Evolutionary conservation across 2,797 vertebrate species (phyloP).

Genomic region (Enteromius unitaeniatus): DNA sequence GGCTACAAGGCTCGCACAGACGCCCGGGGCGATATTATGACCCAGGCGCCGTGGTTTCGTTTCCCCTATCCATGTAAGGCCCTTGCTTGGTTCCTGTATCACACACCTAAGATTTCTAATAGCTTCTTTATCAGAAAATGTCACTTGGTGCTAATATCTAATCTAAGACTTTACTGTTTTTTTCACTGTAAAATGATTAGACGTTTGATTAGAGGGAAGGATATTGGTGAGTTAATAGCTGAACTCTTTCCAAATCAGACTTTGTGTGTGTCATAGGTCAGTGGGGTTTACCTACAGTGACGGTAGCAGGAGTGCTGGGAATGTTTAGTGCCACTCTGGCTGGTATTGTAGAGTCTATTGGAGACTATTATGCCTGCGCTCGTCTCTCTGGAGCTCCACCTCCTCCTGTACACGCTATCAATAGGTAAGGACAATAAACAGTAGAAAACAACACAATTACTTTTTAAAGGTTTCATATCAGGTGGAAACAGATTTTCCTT

Average conservation of each 20-base stretch:
- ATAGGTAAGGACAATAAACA: constrained; percentile 80
- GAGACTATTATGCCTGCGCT: constrained; percentile 96
- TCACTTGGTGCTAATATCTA: neutral
- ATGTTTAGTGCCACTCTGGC: constrained; percentile 95
- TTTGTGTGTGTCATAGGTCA: constrained; percentile 80
- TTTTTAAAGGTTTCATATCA: neutral
- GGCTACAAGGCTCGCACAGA: constrained; percentile 93
- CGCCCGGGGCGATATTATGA: constrained; percentile 90
- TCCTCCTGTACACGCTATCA: constrained; percentile 94
- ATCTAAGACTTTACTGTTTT: neutral
- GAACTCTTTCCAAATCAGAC: constrained; percentile 19
- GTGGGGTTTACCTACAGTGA: constrained; percentile 94
- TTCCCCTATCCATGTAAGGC: constrained; percentile 94
- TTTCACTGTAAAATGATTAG: constrained; percentile 21
- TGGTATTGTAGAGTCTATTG: constrained; percentile 94
- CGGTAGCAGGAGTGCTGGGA: constrained; percentile 90
- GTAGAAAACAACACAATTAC: neutral
- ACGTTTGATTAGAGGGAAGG: neutral
- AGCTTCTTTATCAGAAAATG: neutral
- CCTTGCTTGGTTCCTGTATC: neutral
- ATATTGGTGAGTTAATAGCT: neutral
- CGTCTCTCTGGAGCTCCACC: constrained; percentile 89
- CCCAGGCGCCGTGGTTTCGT: constrained; percentile 92
- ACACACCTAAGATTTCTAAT: neutral
- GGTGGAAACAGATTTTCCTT: neutral